Percentiles rank a stretch among this genome's conserved stretches.
Conservation (phyloP, 2,888 invertebrate genomes). For the Xestia c-nigrum region DNA sequence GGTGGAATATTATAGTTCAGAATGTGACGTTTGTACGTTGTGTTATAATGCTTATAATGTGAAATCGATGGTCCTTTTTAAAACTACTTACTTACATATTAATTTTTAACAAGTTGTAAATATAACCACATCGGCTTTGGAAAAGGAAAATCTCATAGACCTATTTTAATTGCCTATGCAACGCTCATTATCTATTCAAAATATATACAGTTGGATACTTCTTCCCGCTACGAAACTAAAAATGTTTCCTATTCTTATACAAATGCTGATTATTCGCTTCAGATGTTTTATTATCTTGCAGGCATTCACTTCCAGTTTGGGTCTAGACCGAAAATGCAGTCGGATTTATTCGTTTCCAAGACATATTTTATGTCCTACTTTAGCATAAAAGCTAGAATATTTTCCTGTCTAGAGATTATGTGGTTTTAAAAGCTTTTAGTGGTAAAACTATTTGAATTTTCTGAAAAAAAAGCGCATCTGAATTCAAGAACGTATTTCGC, state of each 20-base stretch:
- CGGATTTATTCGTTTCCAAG: slow-evolving; percentile 40
- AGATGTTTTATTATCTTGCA: slow-evolving; percentile 50
- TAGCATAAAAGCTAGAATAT: slow-evolving; percentile 20
- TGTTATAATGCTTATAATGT: background rate
- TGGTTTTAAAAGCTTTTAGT: slow-evolving; percentile 33
- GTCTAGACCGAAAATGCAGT: slow-evolving; percentile 50
- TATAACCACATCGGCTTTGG: background rate
- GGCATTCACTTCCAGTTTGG: slow-evolving; percentile 34
- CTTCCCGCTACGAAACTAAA: background rate
- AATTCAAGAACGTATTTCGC: background rate
- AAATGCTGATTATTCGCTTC: slow-evolving; percentile 11
- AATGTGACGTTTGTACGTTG: background rate
- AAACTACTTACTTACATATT: too few species aligned
- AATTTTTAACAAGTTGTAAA: too few species aligned
- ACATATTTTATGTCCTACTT: slow-evolving; percentile 33
- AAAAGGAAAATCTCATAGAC: background rate
- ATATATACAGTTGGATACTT: background rate
- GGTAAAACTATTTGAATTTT: slow-evolving; percentile 3
- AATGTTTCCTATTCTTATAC: slow-evolving; percentile 1
- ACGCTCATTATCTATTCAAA: background rate
- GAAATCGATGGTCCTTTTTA: background rate
- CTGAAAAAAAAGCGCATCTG: background rate
- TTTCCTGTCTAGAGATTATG: slow-evolving; percentile 12
- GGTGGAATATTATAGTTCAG: background rate
- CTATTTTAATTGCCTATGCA: background rate